A percentile compares a stretch with the other conserved stretches of the same genome.
Evolutionary conservation across 2,113 vertebrate genomes (phyloP).

Genomic region (Anoplopoma fimbria): DNA sequence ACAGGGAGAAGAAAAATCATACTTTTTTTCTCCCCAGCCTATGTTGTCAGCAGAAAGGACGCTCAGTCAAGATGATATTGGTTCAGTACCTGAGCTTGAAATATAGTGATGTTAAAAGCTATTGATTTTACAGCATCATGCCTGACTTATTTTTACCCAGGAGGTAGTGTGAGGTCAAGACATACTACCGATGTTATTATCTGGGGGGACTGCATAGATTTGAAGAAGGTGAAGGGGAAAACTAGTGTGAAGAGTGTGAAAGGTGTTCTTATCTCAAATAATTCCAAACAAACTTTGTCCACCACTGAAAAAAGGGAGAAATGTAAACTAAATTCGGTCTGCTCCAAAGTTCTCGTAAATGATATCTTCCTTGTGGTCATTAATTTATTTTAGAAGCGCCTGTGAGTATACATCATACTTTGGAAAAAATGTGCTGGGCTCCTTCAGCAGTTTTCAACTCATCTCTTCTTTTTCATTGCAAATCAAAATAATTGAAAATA

Average conservation of each 20-base stretch:
- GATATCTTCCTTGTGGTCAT: conserved; percentile 1
- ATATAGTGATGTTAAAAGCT: conserved; percentile 67
- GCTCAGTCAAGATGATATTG: conserved; percentile 28
- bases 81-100: conserved; percentile 37
- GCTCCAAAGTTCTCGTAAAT: background rate
- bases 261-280: background rate
- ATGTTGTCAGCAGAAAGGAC: conserved; percentile 46
- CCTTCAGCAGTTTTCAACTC: conserved; percentile 29
- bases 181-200: conserved; percentile 28
- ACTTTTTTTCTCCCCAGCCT: conserved; percentile 20
- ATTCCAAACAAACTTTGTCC: background rate
- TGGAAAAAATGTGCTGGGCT: background rate
- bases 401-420: conserved; percentile 18
- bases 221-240: conserved; percentile 4
- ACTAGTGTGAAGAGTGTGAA: background rate
- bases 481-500: conserved; percentile 39
- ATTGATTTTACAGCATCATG: conserved; percentile 68
- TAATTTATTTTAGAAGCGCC: conserved; percentile 14
- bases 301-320: background rate
- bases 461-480: conserved; percentile 26
- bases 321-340: conserved; percentile 17
- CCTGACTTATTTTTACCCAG: conserved; percentile 54
- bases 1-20: conserved; percentile 33
- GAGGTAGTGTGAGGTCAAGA: conserved; percentile 35
- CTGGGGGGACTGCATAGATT: conserved; percentile 21